Evolutionary conservation across 2,113 vertebrate genomes (phyloP), one percentile per base, ranked within the genome.

Genomic region (Cairina moschata): DNA sequence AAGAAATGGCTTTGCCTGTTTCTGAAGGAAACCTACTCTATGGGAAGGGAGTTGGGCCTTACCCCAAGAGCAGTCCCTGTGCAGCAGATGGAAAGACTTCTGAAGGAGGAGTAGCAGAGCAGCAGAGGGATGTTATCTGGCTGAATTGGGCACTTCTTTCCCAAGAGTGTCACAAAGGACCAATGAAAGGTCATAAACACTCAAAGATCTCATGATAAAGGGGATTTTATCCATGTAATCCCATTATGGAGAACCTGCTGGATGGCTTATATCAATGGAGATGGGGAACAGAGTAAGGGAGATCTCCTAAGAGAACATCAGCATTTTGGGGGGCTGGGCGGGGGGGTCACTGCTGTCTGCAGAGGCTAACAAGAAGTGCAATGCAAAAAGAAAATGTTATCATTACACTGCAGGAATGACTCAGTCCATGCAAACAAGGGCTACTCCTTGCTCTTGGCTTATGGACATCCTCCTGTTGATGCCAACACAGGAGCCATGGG

Each of bases 1-100:
- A 94, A 96, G 74, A 91, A 79, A 42, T 29, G 60, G 44, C 36
- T 91, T 83, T 86, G 52, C 46, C 65, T 93, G 81, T 12, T 54
- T 91, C 17, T 63, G 74, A 79, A 13, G 58, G 46, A 82, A 38
- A 85, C 71, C 48, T 83, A 9, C 20, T 67, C 73, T 34, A 20
- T 40, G 66, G 80, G 76, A 81, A 91, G 80, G 42, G 66, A 28
- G 83, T 75, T 83, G 83, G 75, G 28, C 9, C 74, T 76, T 2
- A 65, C 31, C n/a, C 77, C 0, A 0, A 1, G 4, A 71, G 48
- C 50, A 75, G 68, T 10, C 50, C 63, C 28, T 1, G 11, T 22
- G 56, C 29, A 58, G 62, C 28, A 1, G 0, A 67, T 50, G 46
- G 79, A 46, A 86, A 78, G 52, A 11, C 80, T 83, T 81, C 80